Base-by-base conservation (phyloP, 2,797 vertebrate species). In the Hydrophis major region DNA sequence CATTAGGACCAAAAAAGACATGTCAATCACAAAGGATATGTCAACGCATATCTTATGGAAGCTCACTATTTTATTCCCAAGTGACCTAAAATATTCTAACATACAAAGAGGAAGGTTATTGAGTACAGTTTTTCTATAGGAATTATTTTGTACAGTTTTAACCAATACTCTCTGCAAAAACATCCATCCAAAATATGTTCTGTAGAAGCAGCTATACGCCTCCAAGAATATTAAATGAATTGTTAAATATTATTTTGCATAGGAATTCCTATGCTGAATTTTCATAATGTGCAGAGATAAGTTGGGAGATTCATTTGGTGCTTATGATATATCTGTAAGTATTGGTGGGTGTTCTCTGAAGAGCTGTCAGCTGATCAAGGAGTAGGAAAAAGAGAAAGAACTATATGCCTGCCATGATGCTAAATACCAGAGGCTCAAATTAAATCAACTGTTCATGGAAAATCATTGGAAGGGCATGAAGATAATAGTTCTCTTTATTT, bases 51-150 rank as follows among this genome's bases (percentile, higher is more conserved):
- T 47, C 8, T 25, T 83, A 47, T 25, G 74, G 37, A 83, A 25
- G 32, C 53, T 61, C 11, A 47, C 88, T 86, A 61, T 92, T 63
- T 47, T 90, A 74, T n/a, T 57, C 66, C 53, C 6, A 89, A 56
- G 63, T 89, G 87, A 91, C 69, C 37, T 53, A 27, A 22, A 37
- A 61, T 28, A 90, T 28, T 50, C 55, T 47, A 93, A 93, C 27
- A 66, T 20, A 50, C 37, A 87, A 93, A 93, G 42, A 88, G 56
- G 89, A 92, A 83, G 12, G 25, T 47, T 28, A 87, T 66, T 86
- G 90, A 91, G 59, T 61, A 91, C 89, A 57, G 47, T 69, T 63
- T 89, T 91, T 50, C 88, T 91, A 27, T 32, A 69, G 25, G 92
- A 37, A 27, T 88, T 1, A 50, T 6, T 56, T 91, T 6, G 11